These are phyloP conservation scores for Chrysochloris asiatica DNA, from an alignment of 2,113 vertebrate genomes.

Conservation along the genomic window DNA sequence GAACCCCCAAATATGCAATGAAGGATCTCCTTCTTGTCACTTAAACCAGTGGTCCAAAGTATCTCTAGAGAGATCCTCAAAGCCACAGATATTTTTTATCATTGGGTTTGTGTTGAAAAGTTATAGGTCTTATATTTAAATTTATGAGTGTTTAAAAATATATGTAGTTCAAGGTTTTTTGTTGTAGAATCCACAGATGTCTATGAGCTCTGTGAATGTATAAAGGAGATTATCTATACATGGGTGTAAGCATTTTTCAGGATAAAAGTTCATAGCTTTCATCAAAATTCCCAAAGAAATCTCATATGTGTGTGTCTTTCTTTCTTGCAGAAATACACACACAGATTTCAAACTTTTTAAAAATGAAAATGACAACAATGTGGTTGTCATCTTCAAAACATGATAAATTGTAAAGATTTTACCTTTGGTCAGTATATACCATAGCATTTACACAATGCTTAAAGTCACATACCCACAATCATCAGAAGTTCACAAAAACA, in stretches of 20 bases:
- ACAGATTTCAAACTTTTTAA: neutral
- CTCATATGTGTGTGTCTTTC: neutral
- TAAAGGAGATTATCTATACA: neutral
- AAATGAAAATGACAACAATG: neutral
- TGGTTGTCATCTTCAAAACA: constrained; percentile 4
- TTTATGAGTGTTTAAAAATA: neutral
- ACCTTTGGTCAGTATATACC: neutral
- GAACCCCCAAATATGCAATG: neutral
- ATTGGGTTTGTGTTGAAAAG: neutral
- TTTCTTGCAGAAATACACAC: neutral
- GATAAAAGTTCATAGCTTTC: neutral
- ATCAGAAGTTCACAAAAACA: constrained; percentile 22
- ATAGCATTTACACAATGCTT: neutral
- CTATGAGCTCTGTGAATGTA: neutral
- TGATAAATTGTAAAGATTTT: neutral
- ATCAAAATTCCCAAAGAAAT: neutral
- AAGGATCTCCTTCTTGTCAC: neutral
- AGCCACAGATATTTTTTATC: neutral
- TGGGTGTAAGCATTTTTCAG: constrained; percentile 10
- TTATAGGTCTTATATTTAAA: neutral
- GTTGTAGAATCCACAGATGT: neutral
- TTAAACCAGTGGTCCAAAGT: neutral
- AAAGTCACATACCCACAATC: neutral
- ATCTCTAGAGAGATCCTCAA: neutral
- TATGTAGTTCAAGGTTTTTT: neutral